phyloP scores from a whole-genome alignment of 2,888 invertebrate genomes.

The Cyaniris semiargus region DNA sequence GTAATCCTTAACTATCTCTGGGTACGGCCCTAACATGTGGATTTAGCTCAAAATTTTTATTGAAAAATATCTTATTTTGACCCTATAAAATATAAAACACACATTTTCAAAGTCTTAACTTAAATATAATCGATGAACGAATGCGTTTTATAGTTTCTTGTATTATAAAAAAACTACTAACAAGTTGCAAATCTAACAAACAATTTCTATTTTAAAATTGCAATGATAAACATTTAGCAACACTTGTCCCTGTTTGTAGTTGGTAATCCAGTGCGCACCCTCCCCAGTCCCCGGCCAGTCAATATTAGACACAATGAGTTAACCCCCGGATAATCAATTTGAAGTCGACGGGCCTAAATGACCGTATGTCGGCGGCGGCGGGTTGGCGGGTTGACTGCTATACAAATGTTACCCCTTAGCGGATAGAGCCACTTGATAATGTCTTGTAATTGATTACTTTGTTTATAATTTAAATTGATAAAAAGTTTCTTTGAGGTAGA shows the following conservation, averaged over 20 bases:
- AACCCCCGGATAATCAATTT: constrained; percentile 29
- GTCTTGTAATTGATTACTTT: constrained; percentile 6
- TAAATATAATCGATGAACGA: too few relatives aligned
- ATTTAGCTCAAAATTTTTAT: too few relatives aligned
- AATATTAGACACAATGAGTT: constrained; percentile 29
- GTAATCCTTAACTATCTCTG: too few relatives aligned
- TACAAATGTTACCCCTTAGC: neutral
- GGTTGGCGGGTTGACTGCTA: neutral
- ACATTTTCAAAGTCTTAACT: too few relatives aligned
- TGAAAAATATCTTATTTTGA: too few relatives aligned
- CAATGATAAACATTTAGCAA: neutral
- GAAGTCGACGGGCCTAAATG: constrained; percentile 21
- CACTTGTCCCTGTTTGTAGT: constrained; percentile 5
- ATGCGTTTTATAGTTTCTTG: too few relatives aligned
- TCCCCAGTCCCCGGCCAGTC: neutral
- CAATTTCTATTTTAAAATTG: neutral
- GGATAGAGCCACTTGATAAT: constrained; percentile 2
- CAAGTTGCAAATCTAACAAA: neutral
- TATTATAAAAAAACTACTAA: neutral
- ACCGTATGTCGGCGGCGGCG: constrained; percentile 26
- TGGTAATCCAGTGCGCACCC: neutral
- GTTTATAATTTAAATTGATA: neutral
- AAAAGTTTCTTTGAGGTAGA: too few relatives aligned
- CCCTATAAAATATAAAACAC: too few relatives aligned
- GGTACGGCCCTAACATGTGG: too few relatives aligned